These are phyloP conservation scores for Petrocephalus zakoni DNA, from an alignment of 2,113 vertebrate species.

Conservation along the genomic window DNA sequence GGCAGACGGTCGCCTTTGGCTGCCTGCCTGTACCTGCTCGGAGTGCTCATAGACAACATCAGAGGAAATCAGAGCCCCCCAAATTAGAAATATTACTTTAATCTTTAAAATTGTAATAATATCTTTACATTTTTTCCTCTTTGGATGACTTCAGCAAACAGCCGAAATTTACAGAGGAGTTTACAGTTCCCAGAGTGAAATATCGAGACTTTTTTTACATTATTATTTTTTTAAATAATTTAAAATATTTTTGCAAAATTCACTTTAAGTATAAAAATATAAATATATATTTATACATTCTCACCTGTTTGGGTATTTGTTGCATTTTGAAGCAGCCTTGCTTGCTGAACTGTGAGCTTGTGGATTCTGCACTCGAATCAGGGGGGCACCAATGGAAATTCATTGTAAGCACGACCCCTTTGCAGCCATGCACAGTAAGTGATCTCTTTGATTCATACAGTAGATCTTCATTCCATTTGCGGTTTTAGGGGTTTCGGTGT, in stretches of 20 bases:
- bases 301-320: not conserved
- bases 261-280: not conserved
- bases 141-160: slow-evolving; percentile 5
- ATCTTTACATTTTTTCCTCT: not conserved
- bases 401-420: slow-evolving; percentile 99
- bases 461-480: slow-evolving; percentile 23
- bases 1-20: not conserved
- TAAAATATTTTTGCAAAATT: not conserved
- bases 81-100: not conserved
- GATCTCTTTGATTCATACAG: slow-evolving; percentile 46
- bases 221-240: not conserved
- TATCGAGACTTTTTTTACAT: not conserved
- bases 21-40: not conserved
- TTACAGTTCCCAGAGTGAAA: not conserved
- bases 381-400: slow-evolving; percentile 81
- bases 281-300: not conserved
- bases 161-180: not conserved
- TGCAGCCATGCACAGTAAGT: slow-evolving; percentile 99
- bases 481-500: not conserved
- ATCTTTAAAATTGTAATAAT: slow-evolving; percentile 13
- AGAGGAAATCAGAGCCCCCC: not conserved
- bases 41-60: not conserved
- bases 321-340: not conserved
- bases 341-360: slow-evolving; percentile 25
- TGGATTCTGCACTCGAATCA: slow-evolving; percentile 19